Conservation (phyloP, 2,888 invertebrate genomes). For the Monochamus alternatus region DNA sequence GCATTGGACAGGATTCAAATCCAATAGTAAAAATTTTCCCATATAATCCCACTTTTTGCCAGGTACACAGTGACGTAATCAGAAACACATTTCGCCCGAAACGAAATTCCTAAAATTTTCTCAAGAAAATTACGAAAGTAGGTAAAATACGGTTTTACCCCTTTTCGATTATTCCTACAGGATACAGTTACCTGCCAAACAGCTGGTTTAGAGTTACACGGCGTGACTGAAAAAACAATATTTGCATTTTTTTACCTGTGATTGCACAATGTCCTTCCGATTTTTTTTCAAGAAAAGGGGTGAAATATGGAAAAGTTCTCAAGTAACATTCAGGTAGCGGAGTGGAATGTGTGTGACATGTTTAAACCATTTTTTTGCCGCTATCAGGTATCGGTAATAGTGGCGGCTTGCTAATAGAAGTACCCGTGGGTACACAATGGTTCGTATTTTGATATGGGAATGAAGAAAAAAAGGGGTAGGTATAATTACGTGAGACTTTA, state of each 20-base stretch:
- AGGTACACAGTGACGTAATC: conserved; percentile 21
- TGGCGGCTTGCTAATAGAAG: conserved; percentile 17
- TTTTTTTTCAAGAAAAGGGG: conserved; percentile 51
- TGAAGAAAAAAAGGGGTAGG: background rate
- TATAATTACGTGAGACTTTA: background rate
- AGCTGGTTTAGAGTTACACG: conserved; percentile 43
- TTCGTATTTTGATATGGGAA: background rate
- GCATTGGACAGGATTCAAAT: too few species aligned
- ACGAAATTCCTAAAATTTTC: conserved; percentile 20
- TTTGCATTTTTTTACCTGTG: conserved; percentile 56
- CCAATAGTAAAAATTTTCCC: too few species aligned
- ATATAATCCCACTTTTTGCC: too few species aligned
- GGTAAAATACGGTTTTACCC: conserved; percentile 30
- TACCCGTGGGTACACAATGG: background rate
- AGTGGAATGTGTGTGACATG: conserved; percentile 52
- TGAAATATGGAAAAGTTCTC: conserved; percentile 49
- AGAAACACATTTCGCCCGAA: background rate
- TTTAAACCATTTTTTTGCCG: conserved; percentile 49
- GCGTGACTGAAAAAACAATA: conserved; percentile 43
- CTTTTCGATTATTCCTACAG: conserved; percentile 40
- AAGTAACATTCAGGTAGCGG: conserved; percentile 51
- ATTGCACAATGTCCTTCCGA: conserved; percentile 48
- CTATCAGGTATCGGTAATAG: conserved; percentile 49
- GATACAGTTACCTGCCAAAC: conserved; percentile 38
- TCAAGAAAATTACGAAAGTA: conserved; percentile 26